Conservation (phyloP, 2,888 invertebrate species). For the Lordiphosa fenestrarum region DNA sequence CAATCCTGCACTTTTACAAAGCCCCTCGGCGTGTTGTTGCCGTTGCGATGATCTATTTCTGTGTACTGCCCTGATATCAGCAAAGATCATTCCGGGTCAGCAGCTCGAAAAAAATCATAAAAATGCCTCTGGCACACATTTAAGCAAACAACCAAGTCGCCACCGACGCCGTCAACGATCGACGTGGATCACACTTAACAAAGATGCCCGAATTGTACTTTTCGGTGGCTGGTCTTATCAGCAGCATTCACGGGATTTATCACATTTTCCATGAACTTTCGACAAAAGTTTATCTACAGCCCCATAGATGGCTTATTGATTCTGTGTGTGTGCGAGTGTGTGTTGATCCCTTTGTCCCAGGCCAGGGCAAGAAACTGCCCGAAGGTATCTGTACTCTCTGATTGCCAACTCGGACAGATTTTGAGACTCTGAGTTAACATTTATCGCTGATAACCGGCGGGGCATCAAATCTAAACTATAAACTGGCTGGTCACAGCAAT, state of each 20-base stretch:
- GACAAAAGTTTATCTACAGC: constrained; percentile 77
- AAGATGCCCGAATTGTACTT: constrained; percentile 37
- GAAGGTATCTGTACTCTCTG: constrained; percentile 19
- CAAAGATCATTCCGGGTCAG: constrained; percentile 58
- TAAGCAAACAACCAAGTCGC: constrained; percentile 48
- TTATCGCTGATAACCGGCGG: constrained; percentile 47
- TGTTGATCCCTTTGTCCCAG: constrained; percentile 57
- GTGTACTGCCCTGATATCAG: constrained; percentile 52
- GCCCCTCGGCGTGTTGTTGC: constrained; percentile 3
- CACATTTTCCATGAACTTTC: constrained; percentile 78
- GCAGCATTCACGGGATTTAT: constrained; percentile 70
- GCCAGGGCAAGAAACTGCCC: constrained; percentile 13
- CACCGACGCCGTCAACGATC: not conserved
- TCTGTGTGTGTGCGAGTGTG: constrained; percentile 31
- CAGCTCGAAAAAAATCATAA: constrained; percentile 20
- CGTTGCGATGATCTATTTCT: constrained; percentile 22
- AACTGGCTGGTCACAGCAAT: constrained; percentile 3
- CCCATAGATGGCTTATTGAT: constrained; percentile 38
- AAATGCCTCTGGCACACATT: constrained; percentile 36
- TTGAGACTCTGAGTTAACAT: constrained; percentile 34
- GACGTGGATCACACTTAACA: not conserved
- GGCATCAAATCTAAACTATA: constrained; percentile 11
- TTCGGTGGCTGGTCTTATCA: constrained; percentile 50
- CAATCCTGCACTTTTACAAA: not conserved
- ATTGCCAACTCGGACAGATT: constrained; percentile 18